These are phyloP conservation scores for human DNA, from an alignment of 2,113 vertebrate species.

Conservation along the genomic window GRCh38 chr4:85728501-85729000, in stretches of 20 bases:
- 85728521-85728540: neutral
- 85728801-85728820: neutral
- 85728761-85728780: neutral
- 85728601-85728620: neutral
- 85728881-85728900: slow-evolving; percentile 28
- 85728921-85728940: slow-evolving; percentile 35
- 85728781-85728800: slow-evolving; percentile 49
- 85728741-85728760: slow-evolving; percentile 22
- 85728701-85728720: slow-evolving; percentile 23
- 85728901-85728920: neutral
- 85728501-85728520: neutral
- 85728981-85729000: slow-evolving; percentile 41
- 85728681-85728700: neutral
- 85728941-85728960: slow-evolving; percentile 21
- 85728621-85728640: slow-evolving; percentile 3
- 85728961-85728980: neutral
- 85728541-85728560: neutral
- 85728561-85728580: neutral
- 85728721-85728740: neutral
- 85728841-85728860: neutral
- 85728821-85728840: neutral
- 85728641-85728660: slow-evolving; percentile 38
- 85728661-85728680: neutral
- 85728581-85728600: neutral
- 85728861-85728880: neutral